phyloP scores from a whole-genome alignment of 2,888 invertebrate species.

The Thereva nobilitata region DNA sequence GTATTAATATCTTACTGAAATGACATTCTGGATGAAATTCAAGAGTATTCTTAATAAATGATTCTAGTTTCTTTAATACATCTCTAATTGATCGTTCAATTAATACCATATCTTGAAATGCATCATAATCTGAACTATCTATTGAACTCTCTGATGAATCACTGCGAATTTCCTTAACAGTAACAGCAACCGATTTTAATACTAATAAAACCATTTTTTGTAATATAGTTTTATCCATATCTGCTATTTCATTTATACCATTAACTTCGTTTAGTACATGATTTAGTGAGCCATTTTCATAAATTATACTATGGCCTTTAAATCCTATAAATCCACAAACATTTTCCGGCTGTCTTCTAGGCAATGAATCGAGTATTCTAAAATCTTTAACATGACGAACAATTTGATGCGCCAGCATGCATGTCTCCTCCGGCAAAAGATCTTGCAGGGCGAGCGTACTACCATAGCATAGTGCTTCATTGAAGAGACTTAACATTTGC shows the following conservation, averaged over 20 bases:
- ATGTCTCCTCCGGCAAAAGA: conserved; percentile 84
- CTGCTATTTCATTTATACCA: conserved; percentile 44
- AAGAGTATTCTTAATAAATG: conserved; percentile 77
- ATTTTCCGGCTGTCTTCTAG: conserved; percentile 55
- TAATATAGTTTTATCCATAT: conserved; percentile 75
- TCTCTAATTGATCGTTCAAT: conserved; percentile 85
- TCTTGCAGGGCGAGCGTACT: conserved; percentile 88
- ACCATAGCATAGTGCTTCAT: conserved; percentile 89
- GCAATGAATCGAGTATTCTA: conserved; percentile 63
- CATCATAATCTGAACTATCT: conserved; percentile 82
- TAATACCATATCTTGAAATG: conserved; percentile 86
- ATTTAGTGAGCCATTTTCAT: conserved; percentile 41
- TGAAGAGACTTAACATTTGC: conserved; percentile 81
- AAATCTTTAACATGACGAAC: conserved; percentile 85
- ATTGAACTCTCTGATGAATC: conserved; percentile 85
- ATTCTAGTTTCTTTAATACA: conserved; percentile 79
- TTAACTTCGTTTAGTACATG: neutral
- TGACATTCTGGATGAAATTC: conserved; percentile 88
- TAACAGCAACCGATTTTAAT: conserved; percentile 85
- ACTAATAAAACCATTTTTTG: conserved; percentile 87
- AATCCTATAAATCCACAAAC: conserved; percentile 54
- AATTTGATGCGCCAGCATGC: conserved; percentile 81
- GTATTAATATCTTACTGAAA: conserved; percentile 84
- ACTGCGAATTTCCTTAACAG: conserved; percentile 85
- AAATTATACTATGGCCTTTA: conserved; percentile 50